Evolutionary conservation across 2,888 invertebrate genomes (phyloP), one percentile per base, ranked within the genome.

Genomic region (Baccha elongata): DNA sequence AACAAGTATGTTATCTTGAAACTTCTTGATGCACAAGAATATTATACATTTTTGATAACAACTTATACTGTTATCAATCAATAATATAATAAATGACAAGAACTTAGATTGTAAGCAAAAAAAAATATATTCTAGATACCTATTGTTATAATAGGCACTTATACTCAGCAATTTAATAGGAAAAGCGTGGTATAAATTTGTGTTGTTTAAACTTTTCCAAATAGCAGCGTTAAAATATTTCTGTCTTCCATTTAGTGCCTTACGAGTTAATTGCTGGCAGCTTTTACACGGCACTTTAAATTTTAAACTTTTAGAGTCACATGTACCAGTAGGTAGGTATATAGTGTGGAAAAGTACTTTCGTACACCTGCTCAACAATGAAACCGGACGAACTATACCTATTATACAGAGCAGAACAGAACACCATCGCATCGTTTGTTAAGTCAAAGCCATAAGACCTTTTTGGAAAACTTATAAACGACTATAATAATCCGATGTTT

Each of bases 251-350:
- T 55, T 65, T 42, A 19, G 29, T 46, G 21, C 50, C 29, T 40
- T 29, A 32, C 48, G 21, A 65, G 73, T 65, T 65, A 73, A 73
- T 73, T 73, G 65, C 37, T 64, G 21, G 29, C 48, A 73, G 73
- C 73, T 73, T 73, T 73, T 73, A 65, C 55, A 73, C 21, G 73
- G 73, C 48, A 65, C 48, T 65, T 73, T 55, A 73, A 46, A 65
- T 73, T 73, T 73, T 10, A 44, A 72, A 72, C 35, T 64, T 72
- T 58, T 15, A 40, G 26, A 64, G 48, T 37, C 65, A 55, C 48
- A 73, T 65, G 65, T 26, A 50, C 55, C 40, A 73, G 53, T 60
- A 53, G 60, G 15, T 10, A 1, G 1, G 23, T 48, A n/a, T n/a
- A n/a, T n/a, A 50, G 32, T 3, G 15, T 15, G 26, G 26, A 26